Conservation (phyloP, 2,888 invertebrate species). For the Amphipyra berbera region DNA sequence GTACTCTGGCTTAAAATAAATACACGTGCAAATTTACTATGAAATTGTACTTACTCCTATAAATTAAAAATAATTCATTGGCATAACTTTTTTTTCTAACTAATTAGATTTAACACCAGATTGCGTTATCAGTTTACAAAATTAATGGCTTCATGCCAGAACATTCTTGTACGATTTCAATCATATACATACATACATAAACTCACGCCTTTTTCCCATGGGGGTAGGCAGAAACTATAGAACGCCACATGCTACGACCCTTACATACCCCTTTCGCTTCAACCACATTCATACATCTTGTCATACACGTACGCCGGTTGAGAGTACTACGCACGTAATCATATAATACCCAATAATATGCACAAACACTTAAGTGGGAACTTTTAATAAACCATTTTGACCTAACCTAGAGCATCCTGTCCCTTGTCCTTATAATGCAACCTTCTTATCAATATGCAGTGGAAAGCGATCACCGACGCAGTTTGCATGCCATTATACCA, state of each 20-base stretch:
- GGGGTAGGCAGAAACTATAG: no score
- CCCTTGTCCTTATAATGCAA: slow-evolving; percentile 29
- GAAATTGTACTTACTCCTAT: slow-evolving; percentile 18
- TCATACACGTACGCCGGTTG: no score
- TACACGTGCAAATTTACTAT: slow-evolving; percentile 13
- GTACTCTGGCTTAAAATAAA: slow-evolving; percentile 32
- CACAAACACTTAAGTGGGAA: neutral
- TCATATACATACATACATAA: no score
- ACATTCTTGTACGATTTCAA: neutral
- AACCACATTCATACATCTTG: no score
- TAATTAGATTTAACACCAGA: neutral
- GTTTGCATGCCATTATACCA: slow-evolving; percentile 63
- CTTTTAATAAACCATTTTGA: slow-evolving; percentile 9
- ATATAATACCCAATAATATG: no score
- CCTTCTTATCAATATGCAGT: slow-evolving; percentile 55
- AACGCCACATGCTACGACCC: no score
- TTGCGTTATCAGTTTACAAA: neutral
- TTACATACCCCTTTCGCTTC: no score
- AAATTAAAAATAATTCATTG: no score
- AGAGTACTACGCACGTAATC: no score
- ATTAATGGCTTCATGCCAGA: neutral
- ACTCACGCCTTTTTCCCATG: no score
- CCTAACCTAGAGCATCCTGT: slow-evolving; percentile 48
- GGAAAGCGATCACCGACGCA: slow-evolving; percentile 56
- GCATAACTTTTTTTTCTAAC: neutral